Percentiles rank a stretch among this genome's conserved stretches.
Conservation (phyloP, 1,140 invertebrate species). For the Octopus bimaculoides region DNA sequence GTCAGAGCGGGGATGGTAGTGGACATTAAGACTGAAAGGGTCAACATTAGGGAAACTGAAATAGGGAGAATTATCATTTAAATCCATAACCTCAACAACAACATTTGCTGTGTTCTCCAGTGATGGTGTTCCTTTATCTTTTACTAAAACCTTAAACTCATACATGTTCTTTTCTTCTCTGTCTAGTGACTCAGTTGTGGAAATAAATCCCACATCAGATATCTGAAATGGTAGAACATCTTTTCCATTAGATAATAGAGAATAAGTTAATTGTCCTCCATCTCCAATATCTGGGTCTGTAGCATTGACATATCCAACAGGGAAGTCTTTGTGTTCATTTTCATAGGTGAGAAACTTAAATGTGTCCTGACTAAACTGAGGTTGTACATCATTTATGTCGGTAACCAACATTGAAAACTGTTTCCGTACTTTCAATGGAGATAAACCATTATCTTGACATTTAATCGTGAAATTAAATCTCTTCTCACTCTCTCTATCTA, state of each 20-base stretch:
- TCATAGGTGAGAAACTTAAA: constrained; percentile 19
- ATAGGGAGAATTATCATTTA: too few relatives aligned
- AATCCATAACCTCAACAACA: too few relatives aligned
- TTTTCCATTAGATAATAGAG: constrained; percentile 67
- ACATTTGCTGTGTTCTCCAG: too few relatives aligned
- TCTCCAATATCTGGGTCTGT: constrained; percentile 82
- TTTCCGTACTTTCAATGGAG: constrained; percentile 18
- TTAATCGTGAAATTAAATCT: constrained; percentile 29
- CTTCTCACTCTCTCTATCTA: constrained; percentile 25
- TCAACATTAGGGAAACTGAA: too few relatives aligned
- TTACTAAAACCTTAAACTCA: too few relatives aligned
- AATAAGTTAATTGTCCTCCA: constrained; percentile 70
- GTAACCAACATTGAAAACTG: constrained; percentile 79
- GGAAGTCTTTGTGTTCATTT: constrained; percentile 65
- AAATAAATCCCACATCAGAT: too few relatives aligned
- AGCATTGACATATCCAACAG: constrained; percentile 77
- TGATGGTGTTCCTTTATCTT: too few relatives aligned
- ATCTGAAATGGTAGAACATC: constrained; percentile 20
- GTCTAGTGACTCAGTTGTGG: too few relatives aligned
- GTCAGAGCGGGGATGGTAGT: too few relatives aligned
- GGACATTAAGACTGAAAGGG: too few relatives aligned
- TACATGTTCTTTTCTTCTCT: too few relatives aligned
- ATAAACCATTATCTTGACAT: constrained; percentile 33
- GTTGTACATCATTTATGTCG: constrained; percentile 89
- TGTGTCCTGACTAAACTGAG: constrained; percentile 69